phyloP scores from a whole-genome alignment of 2,797 vertebrate species.

The Rhinogobio ventralis region DNA sequence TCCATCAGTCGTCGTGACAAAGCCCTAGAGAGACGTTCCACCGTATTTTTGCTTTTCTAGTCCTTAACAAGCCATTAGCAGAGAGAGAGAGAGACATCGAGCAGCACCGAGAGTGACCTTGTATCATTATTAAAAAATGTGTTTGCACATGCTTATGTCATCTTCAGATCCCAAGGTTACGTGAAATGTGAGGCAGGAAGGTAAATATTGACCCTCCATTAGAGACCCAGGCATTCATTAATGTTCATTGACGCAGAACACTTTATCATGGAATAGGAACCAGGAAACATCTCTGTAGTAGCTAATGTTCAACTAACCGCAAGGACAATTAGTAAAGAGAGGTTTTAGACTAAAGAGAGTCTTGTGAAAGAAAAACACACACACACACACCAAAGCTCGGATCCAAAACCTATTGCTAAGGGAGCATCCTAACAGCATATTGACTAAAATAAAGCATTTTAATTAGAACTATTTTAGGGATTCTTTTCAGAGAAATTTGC shows the following conservation, averaged over 20 bases:
- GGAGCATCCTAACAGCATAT: not conserved
- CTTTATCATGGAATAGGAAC: not conserved
- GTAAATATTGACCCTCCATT: constrained; percentile 35
- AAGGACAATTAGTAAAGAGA: not conserved
- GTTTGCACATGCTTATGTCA: constrained; percentile 5
- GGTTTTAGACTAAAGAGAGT: not conserved
- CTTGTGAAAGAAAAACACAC: constrained; percentile 7
- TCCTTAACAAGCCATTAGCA: not conserved
- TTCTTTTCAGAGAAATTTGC: not conserved
- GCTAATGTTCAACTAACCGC: not conserved
- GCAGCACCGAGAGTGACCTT: not conserved
- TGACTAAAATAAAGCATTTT: not conserved
- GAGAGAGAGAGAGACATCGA: not conserved
- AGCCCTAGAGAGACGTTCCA: not conserved
- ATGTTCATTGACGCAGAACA: not conserved
- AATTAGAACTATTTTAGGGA: not conserved
- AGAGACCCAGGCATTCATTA: constrained; percentile 8
- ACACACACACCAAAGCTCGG: not conserved
- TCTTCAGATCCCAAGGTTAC: not conserved
- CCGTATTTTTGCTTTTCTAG: not conserved
- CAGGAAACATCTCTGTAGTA: not conserved
- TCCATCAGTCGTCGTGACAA: constrained; percentile 17
- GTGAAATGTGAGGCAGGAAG: not conserved
- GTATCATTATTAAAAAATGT: not conserved
- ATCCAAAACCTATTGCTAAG: not conserved